Evolutionary conservation across 2,888 invertebrate genomes (phyloP), one percentile per base, ranked within the genome.

Genomic region (Uropetala carovei): DNA sequence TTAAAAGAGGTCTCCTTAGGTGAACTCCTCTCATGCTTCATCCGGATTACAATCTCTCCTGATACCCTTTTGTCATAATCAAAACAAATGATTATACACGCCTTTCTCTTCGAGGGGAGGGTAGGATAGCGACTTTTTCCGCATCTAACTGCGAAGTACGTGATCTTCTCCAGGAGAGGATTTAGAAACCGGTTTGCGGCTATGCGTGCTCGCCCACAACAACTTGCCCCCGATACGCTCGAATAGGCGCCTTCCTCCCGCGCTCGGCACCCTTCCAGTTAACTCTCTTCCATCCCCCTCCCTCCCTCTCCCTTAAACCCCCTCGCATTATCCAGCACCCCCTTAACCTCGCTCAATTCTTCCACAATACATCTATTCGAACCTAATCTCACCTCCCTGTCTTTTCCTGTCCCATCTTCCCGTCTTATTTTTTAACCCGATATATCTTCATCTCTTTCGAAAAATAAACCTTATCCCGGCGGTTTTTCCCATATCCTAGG

Each of bases 1-100:
- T 43, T 43, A 43, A 43, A 68, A 89, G 64, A 89, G 89, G 64
- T 30, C 30, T 64, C 89, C 64, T 64, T 18, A 30, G 16, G 59
- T 59, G 86, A 89, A 60, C 27, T 18, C n/a, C 43, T 68, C 43
- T 89, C 86, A 86, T 86, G 1, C 43, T 30, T 89, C 89, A 68
- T 89, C 64, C 18, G 60, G 86, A 86, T 60, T 60, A 56, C 89
- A 89, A 64, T 89, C 89, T 68, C 43, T 43, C 68, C 16, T 60
- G 60, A 89, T 89, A 64, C 89, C 60, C 89, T 89, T 86, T 89
- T 89, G 89, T 89, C 89, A 89, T 89, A 89, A 89, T 89, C 89
- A 89, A 89, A 89, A 89, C 89, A 89, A 89, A 89, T 89, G 89
- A 89, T 89, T 89, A 89, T 68, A 68, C 89, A 64, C 68, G 89